Evolutionary conservation across 2,797 vertebrate species (phyloP).

Genomic region (Melanotaenia pygmaea): DNA sequence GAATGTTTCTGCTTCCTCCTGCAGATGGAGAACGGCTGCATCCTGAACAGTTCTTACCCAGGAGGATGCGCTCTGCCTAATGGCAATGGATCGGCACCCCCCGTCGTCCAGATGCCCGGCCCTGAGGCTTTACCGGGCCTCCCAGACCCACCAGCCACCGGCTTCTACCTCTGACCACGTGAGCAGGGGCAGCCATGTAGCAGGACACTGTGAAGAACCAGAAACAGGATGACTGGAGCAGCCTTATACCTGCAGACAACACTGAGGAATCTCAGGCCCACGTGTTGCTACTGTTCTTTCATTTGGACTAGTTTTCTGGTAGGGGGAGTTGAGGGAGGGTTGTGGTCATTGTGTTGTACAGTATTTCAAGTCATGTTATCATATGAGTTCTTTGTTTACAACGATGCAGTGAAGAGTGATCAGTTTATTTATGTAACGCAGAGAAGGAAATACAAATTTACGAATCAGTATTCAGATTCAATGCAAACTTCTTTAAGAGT

Average conservation of each 20-base stretch:
- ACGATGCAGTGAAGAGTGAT: constrained; percentile 67
- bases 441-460: constrained; percentile 29
- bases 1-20: not conserved
- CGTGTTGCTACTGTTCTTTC: not conserved
- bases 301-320: constrained; percentile 14
- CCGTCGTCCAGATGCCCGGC: constrained; percentile 59
- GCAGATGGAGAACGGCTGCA: constrained; percentile 78
- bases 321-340: not conserved
- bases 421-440: constrained; percentile 29
- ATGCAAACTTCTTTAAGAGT: not conserved
- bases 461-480: constrained; percentile 47
- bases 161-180: constrained; percentile 79
- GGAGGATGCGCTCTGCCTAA: constrained; percentile 63
- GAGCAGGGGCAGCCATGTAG: constrained; percentile 33
- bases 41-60: constrained; percentile 62
- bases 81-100: constrained; percentile 57
- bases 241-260: constrained; percentile 64
- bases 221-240: constrained; percentile 60
- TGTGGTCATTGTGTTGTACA: constrained; percentile 29
- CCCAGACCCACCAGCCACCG: constrained; percentile 64
- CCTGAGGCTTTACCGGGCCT: constrained; percentile 64
- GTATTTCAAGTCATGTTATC: constrained; percentile 61
- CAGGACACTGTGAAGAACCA: constrained; percentile 41
- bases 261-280: constrained; percentile 35
- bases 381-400: constrained; percentile 79